Conservation (phyloP, 1,140 invertebrate genomes). For the Ceratina japonica region DNA sequence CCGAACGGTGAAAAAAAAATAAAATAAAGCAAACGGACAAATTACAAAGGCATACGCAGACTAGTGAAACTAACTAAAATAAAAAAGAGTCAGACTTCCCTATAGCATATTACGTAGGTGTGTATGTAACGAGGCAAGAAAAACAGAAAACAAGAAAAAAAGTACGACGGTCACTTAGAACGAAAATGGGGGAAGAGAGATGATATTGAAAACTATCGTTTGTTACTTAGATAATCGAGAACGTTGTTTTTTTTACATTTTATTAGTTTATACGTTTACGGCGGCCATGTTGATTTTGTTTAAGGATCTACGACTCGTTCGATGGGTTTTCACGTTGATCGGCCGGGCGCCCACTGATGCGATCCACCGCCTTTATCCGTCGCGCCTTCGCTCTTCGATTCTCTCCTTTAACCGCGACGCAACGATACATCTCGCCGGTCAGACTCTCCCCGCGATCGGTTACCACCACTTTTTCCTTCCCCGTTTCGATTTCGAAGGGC, state of each 20-base stretch:
- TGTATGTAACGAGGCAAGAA: constrained; percentile 46
- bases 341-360: constrained; percentile 49
- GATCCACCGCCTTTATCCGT: constrained; percentile 32
- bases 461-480: neutral
- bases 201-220: constrained; percentile 76
- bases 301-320: constrained; percentile 72
- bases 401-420: neutral
- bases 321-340: constrained; percentile 67
- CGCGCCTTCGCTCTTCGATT: neutral
- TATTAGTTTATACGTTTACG: constrained; percentile 79
- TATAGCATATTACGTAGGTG: constrained; percentile 27
- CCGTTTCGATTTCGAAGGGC: neutral
- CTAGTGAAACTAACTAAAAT: constrained; percentile 29
- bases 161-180: constrained; percentile 53
- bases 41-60: constrained; percentile 32
- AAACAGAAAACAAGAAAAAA: constrained; percentile 54
- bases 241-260: constrained; percentile 80
- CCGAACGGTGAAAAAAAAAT: neutral
- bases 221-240: constrained; percentile 80
- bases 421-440: too few species aligned
- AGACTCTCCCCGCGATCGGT: neutral
- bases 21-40: constrained; percentile 47
- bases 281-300: constrained; percentile 79
- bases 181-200: constrained; percentile 50
- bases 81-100: constrained; percentile 43